Percentiles rank a stretch among this genome's conserved stretches.
Conservation (phyloP, 2,113 vertebrate genomes). For the Chrysochloris asiatica region DNA sequence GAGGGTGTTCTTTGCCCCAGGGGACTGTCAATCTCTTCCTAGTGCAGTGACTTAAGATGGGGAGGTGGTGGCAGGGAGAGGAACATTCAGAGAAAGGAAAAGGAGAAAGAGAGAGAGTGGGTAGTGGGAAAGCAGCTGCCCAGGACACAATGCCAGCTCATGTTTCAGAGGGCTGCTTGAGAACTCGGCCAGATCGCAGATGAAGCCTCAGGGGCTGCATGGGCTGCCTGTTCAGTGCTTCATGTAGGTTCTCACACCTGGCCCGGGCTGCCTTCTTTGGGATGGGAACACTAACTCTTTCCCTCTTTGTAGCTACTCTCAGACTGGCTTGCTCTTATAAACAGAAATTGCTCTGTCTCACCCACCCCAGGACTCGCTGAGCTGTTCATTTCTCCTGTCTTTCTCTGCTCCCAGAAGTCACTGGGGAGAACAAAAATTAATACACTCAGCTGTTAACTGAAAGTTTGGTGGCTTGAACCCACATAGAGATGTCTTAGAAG, state of each 20-base stretch:
- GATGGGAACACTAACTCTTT: not conserved
- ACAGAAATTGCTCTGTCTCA: not conserved
- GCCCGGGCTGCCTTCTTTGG: not conserved
- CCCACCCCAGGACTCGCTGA: not conserved
- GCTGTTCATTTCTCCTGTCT: not conserved
- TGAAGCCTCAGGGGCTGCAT: not conserved
- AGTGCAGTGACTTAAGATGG: not conserved
- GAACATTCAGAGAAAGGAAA: not conserved
- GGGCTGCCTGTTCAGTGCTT: not conserved
- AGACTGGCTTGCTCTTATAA: not conserved
- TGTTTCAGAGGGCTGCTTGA: conserved; percentile 16
- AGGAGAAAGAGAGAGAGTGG: conserved; percentile 2
- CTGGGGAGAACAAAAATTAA: not conserved
- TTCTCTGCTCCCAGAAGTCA: not conserved
- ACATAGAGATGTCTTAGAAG: not conserved
- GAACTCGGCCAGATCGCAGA: not conserved
- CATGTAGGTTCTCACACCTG: not conserved
- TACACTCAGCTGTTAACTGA: not conserved
- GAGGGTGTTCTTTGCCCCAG: not conserved
- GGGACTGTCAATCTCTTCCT: conserved; percentile 10
- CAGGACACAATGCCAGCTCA: not conserved
- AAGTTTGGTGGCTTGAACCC: not conserved
- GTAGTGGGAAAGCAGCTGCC: conserved; percentile 49
- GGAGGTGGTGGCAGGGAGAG: not conserved
- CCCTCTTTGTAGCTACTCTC: not conserved